Evolutionary conservation across 2,888 invertebrate species (phyloP), one percentile per base, ranked within the genome.

Genomic region (Idaea straminata): DNA sequence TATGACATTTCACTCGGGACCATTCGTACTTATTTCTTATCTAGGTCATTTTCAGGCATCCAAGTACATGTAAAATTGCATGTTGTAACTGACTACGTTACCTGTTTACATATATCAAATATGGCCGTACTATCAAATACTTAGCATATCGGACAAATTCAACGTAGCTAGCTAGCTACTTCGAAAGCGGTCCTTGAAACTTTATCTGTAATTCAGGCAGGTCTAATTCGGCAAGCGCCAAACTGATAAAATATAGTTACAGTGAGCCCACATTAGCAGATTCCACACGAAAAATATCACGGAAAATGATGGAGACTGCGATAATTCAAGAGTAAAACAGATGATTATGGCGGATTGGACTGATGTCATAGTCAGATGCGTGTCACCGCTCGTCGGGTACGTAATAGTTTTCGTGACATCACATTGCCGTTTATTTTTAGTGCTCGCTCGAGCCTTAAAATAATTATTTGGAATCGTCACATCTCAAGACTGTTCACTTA

Each of bases 361-460:
- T 91, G 90, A 91, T 91, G 91, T 91, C 91, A 91, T 89, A 87
- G 82, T 78, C 82, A 74, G 79, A 83, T 85, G 84, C 86, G 87
- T 86, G 85, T 87, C 68, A 71, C 71, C 71, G 68, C 68, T 75
- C 73, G 77, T 74, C 77, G 77, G 80, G 82, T 88, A 87, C 88
- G 91, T 87, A 88, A 89, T 87, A 87, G 84, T 76, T 84, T 86
- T 86, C 82, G 87, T 91, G 91, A 91, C 91, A 91, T 91, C 91
- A 91, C 89, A 89, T 81, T 75, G 79, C 75, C 82, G 83, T 85
- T 85, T 90, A 91, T 89, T 86, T 87, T 89, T 88, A 85, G 87
- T 81, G 80, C 78, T 84, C 79, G 86, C 84, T 85, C 84, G 81
- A 84, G 81, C 88, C 87, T 87, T 86, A 84, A 87, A 88, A 88